Base-by-base conservation (phyloP, 2,888 invertebrate species). In the Zele albiditarsus region DNA sequence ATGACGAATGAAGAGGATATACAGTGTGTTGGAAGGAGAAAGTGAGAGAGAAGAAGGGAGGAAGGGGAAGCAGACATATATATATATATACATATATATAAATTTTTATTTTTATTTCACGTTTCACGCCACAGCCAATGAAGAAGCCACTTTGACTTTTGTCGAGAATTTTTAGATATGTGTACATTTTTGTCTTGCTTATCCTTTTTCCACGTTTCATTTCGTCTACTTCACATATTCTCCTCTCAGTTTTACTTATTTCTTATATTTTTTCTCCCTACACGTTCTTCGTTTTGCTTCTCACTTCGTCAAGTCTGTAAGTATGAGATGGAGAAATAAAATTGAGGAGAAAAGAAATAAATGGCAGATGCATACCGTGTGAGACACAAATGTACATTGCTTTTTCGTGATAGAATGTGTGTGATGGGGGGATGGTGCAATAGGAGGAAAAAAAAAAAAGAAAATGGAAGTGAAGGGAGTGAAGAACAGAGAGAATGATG, bases 111-210 rank as follows among this genome's bases (percentile, higher is more conserved):
- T 84, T 84, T 83, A 83, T 84, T 84, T 83, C 83, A 80, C 84
- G 84, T 84, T 84, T 82, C 79, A 78, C 82, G 80, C 82, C 77
- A 76, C 79, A 80, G 79, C 83, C 86, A 84, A 86, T 85, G 86
- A 87, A 87, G 86, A 84, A 84, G 85, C 83, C 85, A 86, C 85
- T 86, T 83, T 79, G 84, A 81, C 82, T 84, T 86, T 86, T 84
- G 88, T 86, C 84, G 82, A 82, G 80, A 73, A 70, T 77, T 27
- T 46, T 27, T 67, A 16, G 10, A 28, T 67, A 27, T 49, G 25
- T 38, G 46, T 28, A 67, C 27, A 27, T 73, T 67, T 73, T 58
- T 67, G 10, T 75, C 23, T 72, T 63, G 5, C 6, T 62, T 53
- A 69, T 72, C n/a, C 67, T 76, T 31, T 66, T 42, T 68, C 66